Base-by-base conservation (phyloP, 2,113 vertebrate genomes). In the Calyptomena viridis region DNA sequence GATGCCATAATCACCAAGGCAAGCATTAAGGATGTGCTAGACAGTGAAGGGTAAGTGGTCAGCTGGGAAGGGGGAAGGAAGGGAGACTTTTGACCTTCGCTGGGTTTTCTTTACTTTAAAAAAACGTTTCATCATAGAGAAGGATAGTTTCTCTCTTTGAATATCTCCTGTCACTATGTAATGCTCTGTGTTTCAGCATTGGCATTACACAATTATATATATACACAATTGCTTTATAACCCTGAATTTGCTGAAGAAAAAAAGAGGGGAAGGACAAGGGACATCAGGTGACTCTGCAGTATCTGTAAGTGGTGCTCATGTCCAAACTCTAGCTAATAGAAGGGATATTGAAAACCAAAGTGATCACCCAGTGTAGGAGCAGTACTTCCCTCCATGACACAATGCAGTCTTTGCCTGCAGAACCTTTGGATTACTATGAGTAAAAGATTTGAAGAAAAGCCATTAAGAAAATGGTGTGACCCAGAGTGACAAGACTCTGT, bases 1-100 rank as follows among this genome's bases (percentile, higher is more conserved):
- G 99, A 99, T 28, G 99, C 99, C 95, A 99, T 99, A 97, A 99
- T 99, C 98, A 99, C 99, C 97, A 99, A 99, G 98, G 99, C 99
- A 98, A 99, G 99, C 99, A 99, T 99, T 97, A 99, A 99, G 96
- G 99, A 99, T 42, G 99, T 99, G 93, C 98, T 99, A 97, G 99
- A 99, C 98, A 99, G 99, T 28, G 99, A 99, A 98, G 99, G 99
- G 99, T 99, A 92, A 91, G 99, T 97, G 42, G 20, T 12, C 35
- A n/a, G 18, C 74, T 17, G 28, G 30, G 13, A 42, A 28, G 49
- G 76, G 39, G 24, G 24, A 19, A 35, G 28, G 55, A 71, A 62
- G 47, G 66, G 42, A 67, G 93, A 53, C 35, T n/a, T 28, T 2
- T 2, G 18, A 19, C 47, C 19, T 55, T 62, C 28, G 15, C 12